These are phyloP conservation scores for Xyrauchen texanus DNA, from an alignment of 2,113 vertebrate genomes.

Conservation along the genomic window DNA sequence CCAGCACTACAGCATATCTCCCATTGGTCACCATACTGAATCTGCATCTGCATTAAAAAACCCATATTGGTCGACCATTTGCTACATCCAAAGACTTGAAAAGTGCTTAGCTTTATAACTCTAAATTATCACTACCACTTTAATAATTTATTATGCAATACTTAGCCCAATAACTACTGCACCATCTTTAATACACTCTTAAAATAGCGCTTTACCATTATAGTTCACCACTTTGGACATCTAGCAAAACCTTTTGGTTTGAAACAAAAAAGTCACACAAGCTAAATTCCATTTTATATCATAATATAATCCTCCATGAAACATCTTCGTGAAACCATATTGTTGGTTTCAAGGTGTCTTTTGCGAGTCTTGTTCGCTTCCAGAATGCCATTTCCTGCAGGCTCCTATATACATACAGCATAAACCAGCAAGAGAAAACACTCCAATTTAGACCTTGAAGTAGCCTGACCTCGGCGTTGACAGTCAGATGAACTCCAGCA, in stretches of 20 bases:
- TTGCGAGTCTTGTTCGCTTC: background rate
- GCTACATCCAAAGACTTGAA: too few relatives aligned
- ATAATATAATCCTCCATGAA: background rate
- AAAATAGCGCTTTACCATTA: background rate
- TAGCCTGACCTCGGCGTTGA: slow-evolving; percentile 54
- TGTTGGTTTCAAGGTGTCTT: background rate
- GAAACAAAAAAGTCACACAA: background rate
- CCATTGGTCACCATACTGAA: too few relatives aligned
- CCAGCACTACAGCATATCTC: too few relatives aligned
- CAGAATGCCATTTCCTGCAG: background rate
- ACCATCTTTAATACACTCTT: background rate
- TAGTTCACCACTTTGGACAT: background rate
- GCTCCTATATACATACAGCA: background rate
- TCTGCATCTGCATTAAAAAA: too few relatives aligned
- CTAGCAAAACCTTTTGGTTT: background rate
- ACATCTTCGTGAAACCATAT: background rate
- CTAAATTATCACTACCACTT: too few relatives aligned
- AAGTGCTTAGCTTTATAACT: too few relatives aligned
- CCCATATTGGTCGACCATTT: too few relatives aligned
- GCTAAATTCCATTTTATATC: background rate
- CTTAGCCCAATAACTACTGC: background rate
- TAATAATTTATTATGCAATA: too few relatives aligned
- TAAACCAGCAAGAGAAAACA: background rate
- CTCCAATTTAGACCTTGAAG: slow-evolving; percentile 64
- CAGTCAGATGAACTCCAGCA: slow-evolving; percentile 60